Conservation (phyloP, 2,888 invertebrate species). For the Yponomeuta evonymella region DNA sequence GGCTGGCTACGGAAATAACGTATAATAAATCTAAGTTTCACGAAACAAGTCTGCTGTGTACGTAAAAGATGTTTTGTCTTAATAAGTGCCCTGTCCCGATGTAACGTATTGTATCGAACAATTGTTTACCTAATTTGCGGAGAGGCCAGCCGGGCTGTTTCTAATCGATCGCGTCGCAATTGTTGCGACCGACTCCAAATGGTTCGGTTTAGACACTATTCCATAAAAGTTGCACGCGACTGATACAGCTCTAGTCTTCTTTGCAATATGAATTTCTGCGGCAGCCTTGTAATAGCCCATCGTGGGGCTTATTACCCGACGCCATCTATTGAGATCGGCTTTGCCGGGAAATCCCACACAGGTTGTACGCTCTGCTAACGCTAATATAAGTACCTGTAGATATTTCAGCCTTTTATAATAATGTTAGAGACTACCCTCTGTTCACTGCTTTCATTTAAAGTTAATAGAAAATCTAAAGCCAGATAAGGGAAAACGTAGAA, state of each 20-base stretch:
- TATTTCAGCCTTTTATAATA: conserved; percentile 48
- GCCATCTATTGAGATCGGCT: conserved; percentile 74
- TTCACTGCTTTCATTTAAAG: conserved; percentile 13
- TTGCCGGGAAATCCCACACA: conserved; percentile 70
- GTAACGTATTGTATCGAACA: conserved; percentile 31
- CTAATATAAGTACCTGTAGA: conserved; percentile 48
- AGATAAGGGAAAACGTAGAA: conserved; percentile 15
- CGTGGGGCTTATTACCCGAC: conserved; percentile 70
- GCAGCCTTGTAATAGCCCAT: conserved; percentile 66
- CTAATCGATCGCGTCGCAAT: conserved; percentile 55
- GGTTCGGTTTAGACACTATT: conserved; percentile 41
- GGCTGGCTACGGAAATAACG: too few relatives aligned
- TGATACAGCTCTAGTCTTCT: conserved; percentile 48
- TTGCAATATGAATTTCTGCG: conserved; percentile 61
- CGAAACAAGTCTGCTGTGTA: too few relatives aligned
- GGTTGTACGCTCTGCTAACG: conserved; percentile 58
- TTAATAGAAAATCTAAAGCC: neutral
- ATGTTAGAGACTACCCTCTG: conserved; percentile 32
- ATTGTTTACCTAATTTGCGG: conserved; percentile 53
- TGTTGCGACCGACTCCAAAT: conserved; percentile 39
- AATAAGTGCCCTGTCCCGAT: neutral
- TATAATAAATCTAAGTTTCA: too few relatives aligned
- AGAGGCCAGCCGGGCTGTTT: conserved; percentile 39
- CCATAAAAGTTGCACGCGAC: conserved; percentile 56
- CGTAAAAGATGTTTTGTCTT: neutral